A percentile compares a stretch with the other conserved stretches of the same genome.
These are phyloP conservation scores for Drymonia ruficornis DNA, from an alignment of 2,888 invertebrate genomes.

Conservation along the genomic window DNA sequence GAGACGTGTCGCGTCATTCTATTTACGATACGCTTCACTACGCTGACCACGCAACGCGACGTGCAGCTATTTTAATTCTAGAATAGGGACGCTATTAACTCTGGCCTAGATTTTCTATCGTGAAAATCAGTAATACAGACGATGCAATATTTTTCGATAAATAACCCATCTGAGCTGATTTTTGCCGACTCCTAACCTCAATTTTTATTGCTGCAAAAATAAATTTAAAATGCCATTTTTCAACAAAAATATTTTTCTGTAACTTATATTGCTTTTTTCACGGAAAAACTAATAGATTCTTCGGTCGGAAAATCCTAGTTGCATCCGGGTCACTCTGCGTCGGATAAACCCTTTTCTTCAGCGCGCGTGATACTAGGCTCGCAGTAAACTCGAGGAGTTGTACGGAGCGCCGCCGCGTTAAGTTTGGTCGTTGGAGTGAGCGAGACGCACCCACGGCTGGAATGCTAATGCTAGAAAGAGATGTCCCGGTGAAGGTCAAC, in stretches of 20 bases:
- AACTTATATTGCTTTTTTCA: constrained; percentile 36
- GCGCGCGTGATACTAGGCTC: constrained; percentile 84
- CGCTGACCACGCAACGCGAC: constrained; percentile 57
- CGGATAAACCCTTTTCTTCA: constrained; percentile 85
- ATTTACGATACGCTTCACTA: constrained; percentile 70
- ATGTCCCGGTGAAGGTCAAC: constrained; percentile 78
- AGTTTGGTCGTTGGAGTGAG: constrained; percentile 55
- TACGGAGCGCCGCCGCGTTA: constrained; percentile 44
- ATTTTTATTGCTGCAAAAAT: not conserved
- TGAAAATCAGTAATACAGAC: constrained; percentile 42
- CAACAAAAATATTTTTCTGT: not conserved
- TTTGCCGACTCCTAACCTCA: not conserved
- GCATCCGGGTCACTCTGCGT: constrained; percentile 75
- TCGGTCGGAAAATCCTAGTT: constrained; percentile 78
- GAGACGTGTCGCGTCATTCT: constrained; percentile 51
- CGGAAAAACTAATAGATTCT: constrained; percentile 63
- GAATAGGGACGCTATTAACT: constrained; percentile 60
- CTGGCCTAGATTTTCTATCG: constrained; percentile 68
- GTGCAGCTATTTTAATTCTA: constrained; percentile 62
- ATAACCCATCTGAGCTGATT: not conserved
- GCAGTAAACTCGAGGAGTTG: constrained; percentile 69
- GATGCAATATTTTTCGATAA: constrained; percentile 13
- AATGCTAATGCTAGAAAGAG: constrained; percentile 70
- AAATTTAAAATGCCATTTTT: not conserved
- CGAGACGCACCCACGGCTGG: constrained; percentile 65